Evolutionary conservation across 2,113 vertebrate genomes (phyloP), one percentile per base, ranked within the genome.

Genomic region (Tyto alba): DNA sequence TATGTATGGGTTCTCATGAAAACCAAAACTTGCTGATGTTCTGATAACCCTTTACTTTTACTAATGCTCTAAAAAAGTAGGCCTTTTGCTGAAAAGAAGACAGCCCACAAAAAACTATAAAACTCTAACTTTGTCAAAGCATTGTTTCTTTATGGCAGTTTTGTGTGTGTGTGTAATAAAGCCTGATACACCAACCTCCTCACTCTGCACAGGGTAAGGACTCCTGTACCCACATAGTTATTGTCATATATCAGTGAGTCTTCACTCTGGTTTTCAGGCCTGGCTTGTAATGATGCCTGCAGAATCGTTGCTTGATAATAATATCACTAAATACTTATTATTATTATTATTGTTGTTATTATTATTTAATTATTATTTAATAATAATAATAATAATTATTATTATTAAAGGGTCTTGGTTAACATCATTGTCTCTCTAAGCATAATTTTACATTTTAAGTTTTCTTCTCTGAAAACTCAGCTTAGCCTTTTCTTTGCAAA

Each of bases 1-100:
- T 1, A 52, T 60, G 64, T n/a, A 80, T 17, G 57, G 40, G 38
- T 91, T 93, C 94, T 82, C 88, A 92, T 13, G 32, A 93, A 95
- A 94, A 68, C 75, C 82, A 92, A 73, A 95, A 88, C 57, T 96
- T 93, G 85, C 93, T 96, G 91, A 97, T 72, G 43, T 34, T 71
- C 67, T 32, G 53, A 85, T 68, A 64, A 76, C 27, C 48, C 36
- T 29, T 43, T 38, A 60, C 63, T 93, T 91, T 57, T 85, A 69
- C 34, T 64, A 82, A 75, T 16, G 10, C 23, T 43, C 53, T 55
- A 90, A 75, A 91, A 89, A 94, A 71, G 32, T 50, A 18, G 53
- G 56, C 16, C 66, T 43, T 50, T 86, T 11, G 13, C 60, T 95
- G 93, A 85, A 84, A 50, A 75, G 40, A 64, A 88, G 69, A n/a